phyloP scores from a whole-genome alignment of 2,113 vertebrate genomes.

The Alexandromys fortis region DNA sequence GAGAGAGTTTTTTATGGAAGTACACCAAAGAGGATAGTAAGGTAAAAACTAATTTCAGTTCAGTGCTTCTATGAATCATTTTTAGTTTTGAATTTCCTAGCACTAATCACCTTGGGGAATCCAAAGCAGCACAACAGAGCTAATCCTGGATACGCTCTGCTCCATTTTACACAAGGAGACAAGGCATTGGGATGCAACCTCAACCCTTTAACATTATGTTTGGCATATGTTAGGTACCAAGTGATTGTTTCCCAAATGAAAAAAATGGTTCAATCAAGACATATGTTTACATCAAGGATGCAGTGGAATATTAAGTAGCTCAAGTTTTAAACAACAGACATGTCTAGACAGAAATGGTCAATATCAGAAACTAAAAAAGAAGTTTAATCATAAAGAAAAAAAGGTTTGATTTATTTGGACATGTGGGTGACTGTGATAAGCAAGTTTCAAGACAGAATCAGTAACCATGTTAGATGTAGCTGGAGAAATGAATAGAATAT shows the following conservation, averaged over 20 bases:
- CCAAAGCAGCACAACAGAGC: background rate
- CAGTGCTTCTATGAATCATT: background rate
- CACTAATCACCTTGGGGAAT: background rate
- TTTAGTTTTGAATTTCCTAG: conserved; percentile 53
- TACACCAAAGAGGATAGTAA: background rate
- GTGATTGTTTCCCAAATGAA: conserved; percentile 14
- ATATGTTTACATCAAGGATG: background rate
- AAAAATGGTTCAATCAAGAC: conserved; percentile 47
- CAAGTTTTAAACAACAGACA: conserved; percentile 22
- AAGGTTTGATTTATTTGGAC: conserved; percentile 56
- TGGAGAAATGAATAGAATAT: background rate
- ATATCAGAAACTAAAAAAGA: conserved; percentile 42
- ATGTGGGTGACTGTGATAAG: conserved; percentile 1
- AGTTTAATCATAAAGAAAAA: conserved; percentile 31
- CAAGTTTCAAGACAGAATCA: conserved; percentile 6
- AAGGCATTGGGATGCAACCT: background rate
- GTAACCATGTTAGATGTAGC: background rate
- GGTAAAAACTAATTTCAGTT: background rate
- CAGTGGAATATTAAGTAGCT: background rate
- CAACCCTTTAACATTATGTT: background rate
- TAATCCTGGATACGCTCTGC: background rate
- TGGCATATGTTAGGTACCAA: background rate
- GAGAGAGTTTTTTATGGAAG: background rate
- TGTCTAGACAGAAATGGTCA: conserved; percentile 37
- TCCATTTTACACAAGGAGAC: conserved; percentile 9